Conservation (phyloP, 2,888 invertebrate species). For the Diaprepes abbreviatus region DNA sequence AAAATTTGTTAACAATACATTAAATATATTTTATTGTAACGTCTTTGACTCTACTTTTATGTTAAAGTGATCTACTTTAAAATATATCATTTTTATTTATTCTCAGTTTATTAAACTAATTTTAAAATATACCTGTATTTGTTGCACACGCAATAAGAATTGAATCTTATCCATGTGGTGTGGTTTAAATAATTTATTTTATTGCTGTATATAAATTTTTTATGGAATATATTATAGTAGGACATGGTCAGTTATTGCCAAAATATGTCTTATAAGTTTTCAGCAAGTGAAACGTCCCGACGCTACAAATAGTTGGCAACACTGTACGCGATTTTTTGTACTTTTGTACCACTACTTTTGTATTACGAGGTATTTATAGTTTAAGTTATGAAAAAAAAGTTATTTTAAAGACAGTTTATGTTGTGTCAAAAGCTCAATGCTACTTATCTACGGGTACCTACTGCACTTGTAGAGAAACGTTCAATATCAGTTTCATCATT, state of each 20-base stretch:
- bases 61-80: conserved; percentile 7
- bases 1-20: no score
- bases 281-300: conserved; percentile 54
- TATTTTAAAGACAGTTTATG: conserved; percentile 38
- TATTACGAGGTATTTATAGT: conserved; percentile 57
- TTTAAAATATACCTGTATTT: no score
- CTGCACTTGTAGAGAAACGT: conserved; percentile 43
- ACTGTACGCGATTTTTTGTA: conserved; percentile 54
- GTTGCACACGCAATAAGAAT: not conserved
- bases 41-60: no score
- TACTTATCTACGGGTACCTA: conserved; percentile 49
- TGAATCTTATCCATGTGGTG: conserved; percentile 33
- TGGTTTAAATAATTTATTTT: conserved; percentile 40
- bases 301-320: conserved; percentile 54
- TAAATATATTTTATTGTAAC: no score
- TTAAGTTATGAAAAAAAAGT: conserved; percentile 44
- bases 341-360: conserved; percentile 53
- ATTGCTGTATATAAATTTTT: conserved; percentile 46
- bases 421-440: conserved; percentile 51
- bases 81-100: not conserved
- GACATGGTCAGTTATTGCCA: conserved; percentile 52
- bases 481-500: conserved; percentile 41
- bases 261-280: conserved; percentile 58
- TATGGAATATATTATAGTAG: conserved; percentile 43
- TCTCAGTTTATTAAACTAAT: no score